Evolutionary conservation across 2,797 vertebrate species (phyloP).

Genomic region (Sebastes kiyomatsui): DNA sequence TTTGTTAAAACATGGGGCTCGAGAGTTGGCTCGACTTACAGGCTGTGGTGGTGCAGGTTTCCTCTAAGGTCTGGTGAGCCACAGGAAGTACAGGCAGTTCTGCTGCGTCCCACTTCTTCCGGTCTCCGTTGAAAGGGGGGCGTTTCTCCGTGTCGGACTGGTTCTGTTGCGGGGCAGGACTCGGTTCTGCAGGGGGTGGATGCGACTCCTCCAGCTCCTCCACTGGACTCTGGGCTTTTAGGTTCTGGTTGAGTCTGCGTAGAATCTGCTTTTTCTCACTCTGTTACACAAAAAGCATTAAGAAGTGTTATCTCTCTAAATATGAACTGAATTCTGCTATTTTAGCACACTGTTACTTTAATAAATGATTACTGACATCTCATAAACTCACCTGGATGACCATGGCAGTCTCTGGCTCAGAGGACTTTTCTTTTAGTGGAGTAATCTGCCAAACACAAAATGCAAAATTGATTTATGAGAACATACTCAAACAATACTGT

Average conservation of each 20-base stretch:
- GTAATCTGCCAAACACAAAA: constrained; percentile 67
- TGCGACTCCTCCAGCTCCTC: constrained; percentile 60
- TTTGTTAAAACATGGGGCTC: not conserved
- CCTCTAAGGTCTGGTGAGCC: constrained; percentile 82
- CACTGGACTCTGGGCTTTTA: constrained; percentile 84
- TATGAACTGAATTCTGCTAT: not conserved
- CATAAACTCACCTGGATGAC: constrained; percentile 73
- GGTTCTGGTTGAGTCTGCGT: constrained; percentile 91
- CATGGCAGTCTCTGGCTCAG: constrained; percentile 73
- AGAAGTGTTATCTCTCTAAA: not conserved
- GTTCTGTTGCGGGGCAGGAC: constrained; percentile 15
- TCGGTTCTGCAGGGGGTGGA: constrained; percentile 9
- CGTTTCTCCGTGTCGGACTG: constrained; percentile 48
- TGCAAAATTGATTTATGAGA: not conserved
- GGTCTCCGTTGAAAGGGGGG: constrained; percentile 77
- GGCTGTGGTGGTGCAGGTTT: constrained; percentile 71
- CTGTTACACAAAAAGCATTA: constrained; percentile 71
- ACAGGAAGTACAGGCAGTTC: constrained; percentile 84
- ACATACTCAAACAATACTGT: not conserved
- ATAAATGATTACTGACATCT: not conserved
- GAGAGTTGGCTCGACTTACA: constrained; percentile 35
- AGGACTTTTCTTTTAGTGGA: constrained; percentile 75
- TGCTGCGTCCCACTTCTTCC: constrained; percentile 90
- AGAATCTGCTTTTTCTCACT: constrained; percentile 93
- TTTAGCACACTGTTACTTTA: not conserved